These are phyloP conservation scores for Meiosimyza decipiens DNA, from an alignment of 2,888 invertebrate species.

Conservation along the genomic window DNA sequence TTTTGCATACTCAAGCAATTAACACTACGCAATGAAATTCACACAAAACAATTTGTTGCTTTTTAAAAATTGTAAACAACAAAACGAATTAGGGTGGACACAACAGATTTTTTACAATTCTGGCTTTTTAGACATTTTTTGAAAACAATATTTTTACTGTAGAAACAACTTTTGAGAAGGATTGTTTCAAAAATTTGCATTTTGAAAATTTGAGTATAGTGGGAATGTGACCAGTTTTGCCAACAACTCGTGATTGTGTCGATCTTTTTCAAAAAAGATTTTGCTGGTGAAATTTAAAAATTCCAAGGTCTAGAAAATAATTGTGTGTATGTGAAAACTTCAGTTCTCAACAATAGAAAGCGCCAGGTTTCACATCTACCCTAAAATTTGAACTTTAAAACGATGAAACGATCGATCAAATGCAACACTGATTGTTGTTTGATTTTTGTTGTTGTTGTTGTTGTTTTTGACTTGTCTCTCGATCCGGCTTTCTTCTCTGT, in stretches of 20 bases:
- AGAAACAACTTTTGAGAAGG: too few species aligned
- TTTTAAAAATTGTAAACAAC: not conserved
- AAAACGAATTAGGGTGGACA: slow-evolving; percentile 5
- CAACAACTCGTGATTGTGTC: too few species aligned
- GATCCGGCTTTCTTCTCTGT: not conserved
- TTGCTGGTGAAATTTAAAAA: too few species aligned
- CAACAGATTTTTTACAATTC: slow-evolving; percentile 5
- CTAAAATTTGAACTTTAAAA: not conserved
- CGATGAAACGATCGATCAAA: slow-evolving; percentile 18
- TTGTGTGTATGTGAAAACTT: too few species aligned
- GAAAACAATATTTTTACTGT: too few species aligned
- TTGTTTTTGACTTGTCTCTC: not conserved
- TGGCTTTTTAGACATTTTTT: not conserved
- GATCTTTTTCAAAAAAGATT: too few species aligned
- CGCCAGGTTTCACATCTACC: too few species aligned
- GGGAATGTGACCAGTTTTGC: too few species aligned
- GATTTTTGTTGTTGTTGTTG: slow-evolving; percentile 11
- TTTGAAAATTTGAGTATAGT: too few species aligned
- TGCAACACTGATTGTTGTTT: slow-evolving; percentile 10
- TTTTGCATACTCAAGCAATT: slow-evolving; percentile 22
- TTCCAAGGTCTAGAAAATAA: too few species aligned
- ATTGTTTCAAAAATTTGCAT: too few species aligned
- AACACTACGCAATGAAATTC: slow-evolving; percentile 9
- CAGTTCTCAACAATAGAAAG: too few species aligned
- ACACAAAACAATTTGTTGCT: not conserved